Evolutionary conservation across 1,140 invertebrate genomes (phyloP).

Genomic region (Holotrichia oblita): DNA sequence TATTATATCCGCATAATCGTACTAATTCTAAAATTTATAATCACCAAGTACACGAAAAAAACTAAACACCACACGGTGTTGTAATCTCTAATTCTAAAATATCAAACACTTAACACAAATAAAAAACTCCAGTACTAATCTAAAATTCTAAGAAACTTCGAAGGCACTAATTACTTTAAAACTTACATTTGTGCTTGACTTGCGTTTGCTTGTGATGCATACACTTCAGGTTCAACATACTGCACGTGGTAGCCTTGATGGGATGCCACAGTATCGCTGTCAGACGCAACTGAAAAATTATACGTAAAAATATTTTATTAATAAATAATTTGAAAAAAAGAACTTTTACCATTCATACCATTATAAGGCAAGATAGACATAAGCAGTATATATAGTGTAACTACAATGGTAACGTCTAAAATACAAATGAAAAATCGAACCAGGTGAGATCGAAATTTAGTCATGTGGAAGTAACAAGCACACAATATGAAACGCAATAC

Average conservation of each 20-base stretch:
- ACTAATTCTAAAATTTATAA: too few relatives aligned
- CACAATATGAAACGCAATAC: slow-evolving; percentile 42
- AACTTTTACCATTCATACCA: slow-evolving; percentile 38
- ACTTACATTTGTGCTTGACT: slow-evolving; percentile 74
- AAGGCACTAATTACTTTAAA: slow-evolving; percentile 41
- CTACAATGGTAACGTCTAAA: slow-evolving; percentile 20
- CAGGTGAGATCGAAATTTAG: slow-evolving; percentile 35
- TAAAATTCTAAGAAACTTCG: background rate
- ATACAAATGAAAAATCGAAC: slow-evolving; percentile 10
- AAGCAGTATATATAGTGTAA: background rate
- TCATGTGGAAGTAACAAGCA: slow-evolving; percentile 46
- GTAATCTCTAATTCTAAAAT: too few relatives aligned
- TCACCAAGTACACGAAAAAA: too few relatives aligned
- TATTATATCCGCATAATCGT: too few relatives aligned
- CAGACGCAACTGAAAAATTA: slow-evolving; percentile 61
- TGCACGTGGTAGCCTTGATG: slow-evolving; percentile 72
- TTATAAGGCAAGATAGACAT: slow-evolving; percentile 30
- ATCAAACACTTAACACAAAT: too few relatives aligned
- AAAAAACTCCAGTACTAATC: too few relatives aligned
- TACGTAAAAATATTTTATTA: slow-evolving; percentile 34
- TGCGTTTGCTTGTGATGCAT: slow-evolving; percentile 61
- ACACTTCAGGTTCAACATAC: slow-evolving; percentile 74
- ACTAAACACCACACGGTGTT: too few relatives aligned
- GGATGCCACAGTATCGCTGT: slow-evolving; percentile 62
- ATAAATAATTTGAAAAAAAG: slow-evolving; percentile 23